Conservation (phyloP, 2,113 vertebrate genomes). For the Zonotrichia leucophrys region DNA sequence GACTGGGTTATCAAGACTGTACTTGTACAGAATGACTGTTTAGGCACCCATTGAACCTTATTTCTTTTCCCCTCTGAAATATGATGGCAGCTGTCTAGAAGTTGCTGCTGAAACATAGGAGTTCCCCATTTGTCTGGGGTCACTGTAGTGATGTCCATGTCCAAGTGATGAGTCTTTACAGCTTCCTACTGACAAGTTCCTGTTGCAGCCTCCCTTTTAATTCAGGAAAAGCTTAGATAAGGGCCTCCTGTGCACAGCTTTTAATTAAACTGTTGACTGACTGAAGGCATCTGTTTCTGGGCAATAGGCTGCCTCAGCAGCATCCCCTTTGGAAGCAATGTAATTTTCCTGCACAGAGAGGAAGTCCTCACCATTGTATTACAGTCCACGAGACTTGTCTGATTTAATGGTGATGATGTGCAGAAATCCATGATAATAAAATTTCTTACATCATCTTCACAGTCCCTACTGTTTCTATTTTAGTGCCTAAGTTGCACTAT, state of each 20-base stretch:
- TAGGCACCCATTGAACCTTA: background rate
- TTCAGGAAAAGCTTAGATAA: background rate
- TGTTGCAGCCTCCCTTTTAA: background rate
- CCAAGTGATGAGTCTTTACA: background rate
- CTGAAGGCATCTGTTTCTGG: background rate
- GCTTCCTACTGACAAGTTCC: background rate
- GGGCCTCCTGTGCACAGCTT: background rate
- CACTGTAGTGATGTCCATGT: background rate
- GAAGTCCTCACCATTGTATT: background rate
- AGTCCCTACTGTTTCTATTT: background rate
- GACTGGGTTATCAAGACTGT: background rate
- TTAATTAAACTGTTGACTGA: constrained; percentile 7
- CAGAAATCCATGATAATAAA: background rate
- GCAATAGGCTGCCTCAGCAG: background rate
- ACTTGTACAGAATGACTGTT: background rate
- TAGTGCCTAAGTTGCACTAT: background rate
- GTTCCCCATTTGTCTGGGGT: background rate
- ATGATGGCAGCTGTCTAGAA: background rate
- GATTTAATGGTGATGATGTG: background rate
- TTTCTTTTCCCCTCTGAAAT: background rate
- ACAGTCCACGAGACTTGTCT: background rate
- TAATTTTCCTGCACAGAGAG: background rate
- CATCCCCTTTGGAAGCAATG: background rate
- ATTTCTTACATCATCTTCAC: background rate
- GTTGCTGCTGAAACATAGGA: background rate